Conservation (phyloP, 2,113 vertebrate species). For the Periophthalmodon schlosseri region DNA sequence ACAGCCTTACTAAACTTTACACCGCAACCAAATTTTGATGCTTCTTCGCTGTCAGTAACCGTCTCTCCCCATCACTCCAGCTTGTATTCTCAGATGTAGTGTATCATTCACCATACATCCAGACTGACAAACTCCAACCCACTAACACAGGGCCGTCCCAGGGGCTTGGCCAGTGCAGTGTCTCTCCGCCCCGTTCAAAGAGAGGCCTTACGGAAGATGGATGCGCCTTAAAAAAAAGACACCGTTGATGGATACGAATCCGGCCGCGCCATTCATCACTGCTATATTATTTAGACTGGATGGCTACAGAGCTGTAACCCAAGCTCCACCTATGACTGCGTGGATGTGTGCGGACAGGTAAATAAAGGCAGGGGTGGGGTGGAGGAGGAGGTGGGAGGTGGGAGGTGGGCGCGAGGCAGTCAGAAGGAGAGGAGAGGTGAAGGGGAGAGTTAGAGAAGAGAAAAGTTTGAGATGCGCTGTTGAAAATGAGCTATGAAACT, state of each 20-base stretch:
- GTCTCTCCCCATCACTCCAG: conserved; percentile 45
- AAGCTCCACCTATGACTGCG: conserved; percentile 72
- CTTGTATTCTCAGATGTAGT: conserved; percentile 29
- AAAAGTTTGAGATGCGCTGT: background rate
- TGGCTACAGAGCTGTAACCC: conserved; percentile 97
- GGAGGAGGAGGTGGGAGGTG: background rate
- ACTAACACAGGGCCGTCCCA: conserved; percentile 59
- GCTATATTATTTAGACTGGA: conserved; percentile 99
- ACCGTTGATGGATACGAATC: conserved; percentile 94
- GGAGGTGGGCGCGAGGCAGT: conserved; percentile 18
- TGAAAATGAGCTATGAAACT: background rate
- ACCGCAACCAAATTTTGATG: conserved; percentile 42
- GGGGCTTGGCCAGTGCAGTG: conserved; percentile 86
- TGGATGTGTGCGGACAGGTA: conserved; percentile 35
- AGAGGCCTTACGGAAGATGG: conserved; percentile 93
- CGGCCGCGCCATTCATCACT: conserved; percentile 96
- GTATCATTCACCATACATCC: conserved; percentile 81
- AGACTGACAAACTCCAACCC: conserved; percentile 41
- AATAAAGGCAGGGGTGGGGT: conserved; percentile 21
- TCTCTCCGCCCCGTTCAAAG: conserved; percentile 87
- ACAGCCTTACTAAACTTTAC: background rate
- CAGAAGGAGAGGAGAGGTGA: conserved; percentile 10
- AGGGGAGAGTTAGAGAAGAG: conserved; percentile 1
- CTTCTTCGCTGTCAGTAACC: conserved; percentile 40
- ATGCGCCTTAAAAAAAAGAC: conserved; percentile 95